Conservation (phyloP, 2,888 invertebrate genomes). For the Sipha maydis region DNA sequence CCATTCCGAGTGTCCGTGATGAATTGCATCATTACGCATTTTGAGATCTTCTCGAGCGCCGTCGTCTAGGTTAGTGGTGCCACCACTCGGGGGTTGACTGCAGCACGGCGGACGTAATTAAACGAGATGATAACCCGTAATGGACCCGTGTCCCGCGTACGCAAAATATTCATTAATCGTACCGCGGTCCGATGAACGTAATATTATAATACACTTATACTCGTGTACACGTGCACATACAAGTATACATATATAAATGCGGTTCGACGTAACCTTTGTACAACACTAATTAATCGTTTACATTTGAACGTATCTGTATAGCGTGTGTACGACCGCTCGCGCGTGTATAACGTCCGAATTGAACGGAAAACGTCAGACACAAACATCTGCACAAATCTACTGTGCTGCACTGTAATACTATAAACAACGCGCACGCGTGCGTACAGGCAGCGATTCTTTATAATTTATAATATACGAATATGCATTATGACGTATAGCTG, state of each 20-base stretch:
- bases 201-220: no score
- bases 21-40: constrained; percentile 14
- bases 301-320: no score
- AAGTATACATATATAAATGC: neutral
- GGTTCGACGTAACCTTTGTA: neutral
- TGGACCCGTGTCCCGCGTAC: neutral
- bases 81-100: neutral
- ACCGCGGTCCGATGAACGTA: neutral
- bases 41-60: constrained; percentile 3
- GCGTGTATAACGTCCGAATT: neutral
- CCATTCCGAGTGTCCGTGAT: constrained; percentile 1
- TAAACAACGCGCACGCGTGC: neutral
- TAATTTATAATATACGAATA: no score
- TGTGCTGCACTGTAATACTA: no score
- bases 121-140: neutral
- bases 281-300: no score
- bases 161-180: constrained; percentile 24
- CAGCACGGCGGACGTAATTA: neutral
- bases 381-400: neutral
- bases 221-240: neutral
- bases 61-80: neutral
- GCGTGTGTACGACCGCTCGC: no score
- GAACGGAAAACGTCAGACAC: neutral
- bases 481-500: no score
- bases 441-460: neutral